These are phyloP conservation scores for Pogonomyrmex californicus DNA, from an alignment of 1,140 invertebrate genomes.

Conservation along the genomic window DNA sequence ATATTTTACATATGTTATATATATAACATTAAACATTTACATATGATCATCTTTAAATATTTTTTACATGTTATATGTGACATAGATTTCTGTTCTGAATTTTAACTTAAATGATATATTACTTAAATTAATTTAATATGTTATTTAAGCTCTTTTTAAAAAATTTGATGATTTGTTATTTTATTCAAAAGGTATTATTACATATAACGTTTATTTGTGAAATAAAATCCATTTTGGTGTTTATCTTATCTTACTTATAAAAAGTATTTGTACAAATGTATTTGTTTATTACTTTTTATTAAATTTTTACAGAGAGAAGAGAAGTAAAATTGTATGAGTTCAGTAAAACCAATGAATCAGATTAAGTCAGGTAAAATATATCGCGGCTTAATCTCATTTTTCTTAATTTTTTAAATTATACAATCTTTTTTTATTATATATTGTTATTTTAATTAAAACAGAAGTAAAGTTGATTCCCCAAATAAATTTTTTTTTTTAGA, in stretches of 20 bases:
- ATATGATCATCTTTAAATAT: neutral
- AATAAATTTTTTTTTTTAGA: neutral
- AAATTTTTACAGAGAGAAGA: neutral
- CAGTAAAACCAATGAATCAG: neutral
- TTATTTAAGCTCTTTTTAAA: neutral
- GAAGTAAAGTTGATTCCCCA: neutral
- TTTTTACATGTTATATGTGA: neutral
- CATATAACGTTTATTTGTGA: neutral
- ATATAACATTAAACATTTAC: neutral
- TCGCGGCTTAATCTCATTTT: neutral
- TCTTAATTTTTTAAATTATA: neutral
- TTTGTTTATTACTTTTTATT: neutral
- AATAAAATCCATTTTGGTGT: neutral
- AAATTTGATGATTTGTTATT: neutral
- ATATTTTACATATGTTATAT: neutral
- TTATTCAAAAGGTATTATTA: neutral
- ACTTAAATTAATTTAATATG: neutral
- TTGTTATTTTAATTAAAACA: neutral
- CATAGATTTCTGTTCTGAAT: neutral
- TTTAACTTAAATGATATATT: neutral
- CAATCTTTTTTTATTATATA: neutral
- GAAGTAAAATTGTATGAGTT: neutral
- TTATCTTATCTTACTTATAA: neutral
- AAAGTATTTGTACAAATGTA: neutral
- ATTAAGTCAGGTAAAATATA: neutral